Evolutionary conservation across 2,113 vertebrate species (phyloP).

Genomic region (Scatophagus argus): DNA sequence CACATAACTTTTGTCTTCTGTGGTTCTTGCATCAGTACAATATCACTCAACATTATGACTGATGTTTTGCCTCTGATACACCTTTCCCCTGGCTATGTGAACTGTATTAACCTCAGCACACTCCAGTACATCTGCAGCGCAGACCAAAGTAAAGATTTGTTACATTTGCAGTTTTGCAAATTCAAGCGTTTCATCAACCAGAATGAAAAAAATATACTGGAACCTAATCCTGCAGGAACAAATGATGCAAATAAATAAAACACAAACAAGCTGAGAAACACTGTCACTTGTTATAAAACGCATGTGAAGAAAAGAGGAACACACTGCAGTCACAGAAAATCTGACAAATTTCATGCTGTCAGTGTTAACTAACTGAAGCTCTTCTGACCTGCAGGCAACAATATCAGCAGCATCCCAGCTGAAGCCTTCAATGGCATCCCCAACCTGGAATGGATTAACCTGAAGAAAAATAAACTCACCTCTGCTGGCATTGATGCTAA

Average conservation of each 20-base stretch:
- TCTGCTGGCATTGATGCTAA: conserved; percentile 85
- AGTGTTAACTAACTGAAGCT: not conserved
- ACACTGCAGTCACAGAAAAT: not conserved
- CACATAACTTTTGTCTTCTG: not conserved
- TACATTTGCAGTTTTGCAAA: not conserved
- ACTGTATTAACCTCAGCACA: not conserved
- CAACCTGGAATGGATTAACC: conserved; percentile 95
- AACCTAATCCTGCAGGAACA: not conserved
- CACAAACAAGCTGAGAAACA: not conserved
- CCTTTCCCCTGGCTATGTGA: not conserved
- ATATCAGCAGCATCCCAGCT: conserved; percentile 89
- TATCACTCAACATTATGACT: not conserved
- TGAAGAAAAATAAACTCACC: conserved; percentile 92
- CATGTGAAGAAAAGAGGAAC: not conserved
- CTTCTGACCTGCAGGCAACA: conserved; percentile 85
- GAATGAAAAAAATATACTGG: not conserved
- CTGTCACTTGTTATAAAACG: not conserved
- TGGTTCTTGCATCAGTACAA: not conserved
- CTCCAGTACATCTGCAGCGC: too few relatives aligned
- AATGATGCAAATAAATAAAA: not conserved
- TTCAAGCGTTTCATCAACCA: not conserved
- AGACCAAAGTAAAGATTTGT: not conserved
- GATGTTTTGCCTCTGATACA: not conserved
- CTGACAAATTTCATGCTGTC: not conserved
- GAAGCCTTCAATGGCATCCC: conserved; percentile 94